Evolutionary conservation across 2,888 invertebrate species (phyloP).

Genomic region (Flexamia atlantica): DNA sequence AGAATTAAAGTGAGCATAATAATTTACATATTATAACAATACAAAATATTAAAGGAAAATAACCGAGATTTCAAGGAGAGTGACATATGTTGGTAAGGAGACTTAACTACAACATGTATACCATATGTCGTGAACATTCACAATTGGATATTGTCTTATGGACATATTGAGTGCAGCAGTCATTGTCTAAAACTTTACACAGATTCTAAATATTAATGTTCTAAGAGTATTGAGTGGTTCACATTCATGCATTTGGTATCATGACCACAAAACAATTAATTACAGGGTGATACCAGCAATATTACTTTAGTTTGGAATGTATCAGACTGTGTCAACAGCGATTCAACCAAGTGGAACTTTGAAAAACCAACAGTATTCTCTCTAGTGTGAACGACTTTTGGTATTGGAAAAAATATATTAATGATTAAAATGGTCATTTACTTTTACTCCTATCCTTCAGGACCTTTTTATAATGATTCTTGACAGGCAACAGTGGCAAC

Average conservation of each 20-base stretch:
- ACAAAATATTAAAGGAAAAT: not conserved
- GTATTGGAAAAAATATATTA: not conserved
- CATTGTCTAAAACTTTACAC: constrained; percentile 3
- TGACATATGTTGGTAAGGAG: not conserved
- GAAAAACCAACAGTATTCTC: not conserved
- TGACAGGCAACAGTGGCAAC: not conserved
- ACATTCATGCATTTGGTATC: not conserved
- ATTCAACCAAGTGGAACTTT: not conserved
- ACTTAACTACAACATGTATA: not conserved
- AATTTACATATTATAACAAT: constrained; percentile 26
- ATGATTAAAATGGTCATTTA: not conserved
- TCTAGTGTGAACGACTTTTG: not conserved
- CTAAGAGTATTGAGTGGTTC: not conserved
- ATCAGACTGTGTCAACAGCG: not conserved
- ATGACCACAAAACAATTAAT: not conserved
- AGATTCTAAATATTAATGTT: constrained; percentile 2
- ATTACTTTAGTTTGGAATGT: constrained; percentile 20
- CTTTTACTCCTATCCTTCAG: not conserved
- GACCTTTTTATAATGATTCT: not conserved
- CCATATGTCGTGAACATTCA: not conserved
- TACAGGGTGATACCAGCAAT: not conserved
- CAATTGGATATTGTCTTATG: constrained; percentile 9
- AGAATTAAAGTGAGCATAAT: constrained; percentile 19
- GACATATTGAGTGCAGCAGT: not conserved
- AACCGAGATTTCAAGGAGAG: not conserved